A percentile compares a stretch with the other conserved stretches of the same genome.
These are phyloP conservation scores for Grammomys dolichurus DNA, from an alignment of 2,113 vertebrate species.

Conservation along the genomic window DNA sequence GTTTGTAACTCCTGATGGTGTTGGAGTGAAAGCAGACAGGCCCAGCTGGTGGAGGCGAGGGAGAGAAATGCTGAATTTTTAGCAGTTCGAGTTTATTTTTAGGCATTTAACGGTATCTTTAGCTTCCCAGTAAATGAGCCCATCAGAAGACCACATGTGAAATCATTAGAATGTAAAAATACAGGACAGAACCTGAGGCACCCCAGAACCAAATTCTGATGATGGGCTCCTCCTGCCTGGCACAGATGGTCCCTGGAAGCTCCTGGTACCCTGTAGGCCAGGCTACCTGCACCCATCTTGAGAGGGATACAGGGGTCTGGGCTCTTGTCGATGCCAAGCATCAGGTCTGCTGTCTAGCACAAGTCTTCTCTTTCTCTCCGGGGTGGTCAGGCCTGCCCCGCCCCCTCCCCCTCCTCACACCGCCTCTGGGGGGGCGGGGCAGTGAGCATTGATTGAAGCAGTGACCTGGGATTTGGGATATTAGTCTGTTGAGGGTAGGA, in stretches of 20 bases:
- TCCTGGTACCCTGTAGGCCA: neutral
- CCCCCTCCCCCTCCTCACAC: neutral
- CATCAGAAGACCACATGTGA: conserved; percentile 79
- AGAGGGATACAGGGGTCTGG: neutral
- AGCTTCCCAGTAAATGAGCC: conserved; percentile 83
- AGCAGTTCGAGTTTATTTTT: conserved; percentile 87
- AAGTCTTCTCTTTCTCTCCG: too few relatives aligned
- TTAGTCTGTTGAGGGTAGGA: rapidly evolving
- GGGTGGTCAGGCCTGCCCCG: neutral
- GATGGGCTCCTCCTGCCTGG: neutral
- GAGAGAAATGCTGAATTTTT: conserved; percentile 87
- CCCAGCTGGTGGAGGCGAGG: conserved; percentile 85
- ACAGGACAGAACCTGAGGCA: neutral
- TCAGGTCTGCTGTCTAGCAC: rapidly evolving
- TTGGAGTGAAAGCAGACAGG: conserved; percentile 84
- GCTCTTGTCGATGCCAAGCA: rapidly evolving
- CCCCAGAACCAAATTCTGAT: neutral
- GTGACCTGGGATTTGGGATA: neutral
- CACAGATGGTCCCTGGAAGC: neutral
- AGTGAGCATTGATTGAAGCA: neutral
- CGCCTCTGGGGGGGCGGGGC: too few relatives aligned
- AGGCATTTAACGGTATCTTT: conserved; percentile 85
- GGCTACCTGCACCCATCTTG: neutral
- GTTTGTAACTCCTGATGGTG: conserved; percentile 84
- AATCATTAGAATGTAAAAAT: conserved; percentile 71